A percentile compares a stretch with the other conserved stretches of the same genome.
Conservation (phyloP, 2,113 vertebrate species). For the Takifugu flavidus region DNA sequence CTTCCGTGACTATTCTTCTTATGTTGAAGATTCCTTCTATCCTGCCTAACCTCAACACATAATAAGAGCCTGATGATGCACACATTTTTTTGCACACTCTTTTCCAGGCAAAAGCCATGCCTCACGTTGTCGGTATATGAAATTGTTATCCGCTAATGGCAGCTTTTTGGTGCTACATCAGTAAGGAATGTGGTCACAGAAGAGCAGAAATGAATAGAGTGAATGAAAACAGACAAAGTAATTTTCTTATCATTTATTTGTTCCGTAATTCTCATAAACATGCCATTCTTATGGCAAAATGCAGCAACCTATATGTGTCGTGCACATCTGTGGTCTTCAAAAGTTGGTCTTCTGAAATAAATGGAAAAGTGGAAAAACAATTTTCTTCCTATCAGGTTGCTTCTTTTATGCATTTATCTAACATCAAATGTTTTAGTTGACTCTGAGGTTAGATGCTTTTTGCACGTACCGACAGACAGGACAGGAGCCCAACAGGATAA, state of each 20-base stretch:
- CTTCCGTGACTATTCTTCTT: slow-evolving; percentile 26
- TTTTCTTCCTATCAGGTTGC: slow-evolving; percentile 18
- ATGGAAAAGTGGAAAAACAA: too few species aligned
- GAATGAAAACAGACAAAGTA: slow-evolving; percentile 10
- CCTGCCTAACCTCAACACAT: slow-evolving; percentile 27
- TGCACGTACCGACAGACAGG: slow-evolving; percentile 53
- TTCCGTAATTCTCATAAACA: neutral
- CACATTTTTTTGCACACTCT: slow-evolving; percentile 32
- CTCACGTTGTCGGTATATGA: slow-evolving; percentile 37
- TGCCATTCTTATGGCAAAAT: too few species aligned
- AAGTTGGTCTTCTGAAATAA: too few species aligned
- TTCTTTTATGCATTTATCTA: slow-evolving; percentile 38
- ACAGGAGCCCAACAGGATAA: slow-evolving; percentile 67
- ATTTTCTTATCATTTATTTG: slow-evolving; percentile 8
- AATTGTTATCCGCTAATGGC: slow-evolving; percentile 40
- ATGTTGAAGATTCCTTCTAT: slow-evolving; percentile 26
- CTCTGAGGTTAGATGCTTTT: slow-evolving; percentile 60
- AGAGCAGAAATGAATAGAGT: slow-evolving; percentile 14
- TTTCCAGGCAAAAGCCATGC: slow-evolving; percentile 16
- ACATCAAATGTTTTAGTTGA: slow-evolving; percentile 45
- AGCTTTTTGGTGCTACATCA: slow-evolving; percentile 16
- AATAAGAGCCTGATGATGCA: slow-evolving; percentile 36
- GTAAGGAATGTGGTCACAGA: slow-evolving; percentile 28
- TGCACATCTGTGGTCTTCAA: too few species aligned
- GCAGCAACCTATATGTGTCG: too few species aligned